Base-by-base conservation (phyloP, 2,113 vertebrate genomes). In the Pteronura brasiliensis region DNA sequence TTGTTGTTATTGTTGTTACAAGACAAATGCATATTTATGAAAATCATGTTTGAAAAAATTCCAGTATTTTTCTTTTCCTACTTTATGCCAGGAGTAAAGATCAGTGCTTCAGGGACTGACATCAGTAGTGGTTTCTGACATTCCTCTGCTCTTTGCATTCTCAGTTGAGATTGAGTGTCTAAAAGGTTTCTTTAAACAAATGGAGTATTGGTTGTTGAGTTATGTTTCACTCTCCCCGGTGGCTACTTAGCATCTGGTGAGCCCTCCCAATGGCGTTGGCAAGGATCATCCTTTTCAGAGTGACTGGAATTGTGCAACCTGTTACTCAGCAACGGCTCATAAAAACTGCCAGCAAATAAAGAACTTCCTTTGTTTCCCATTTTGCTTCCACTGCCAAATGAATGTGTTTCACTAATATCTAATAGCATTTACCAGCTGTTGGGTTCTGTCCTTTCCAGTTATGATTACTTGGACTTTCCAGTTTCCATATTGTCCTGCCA, bases 361-460 rank as follows among this genome's bases (percentile, higher is more conserved):
- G 61, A 76, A 55, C 90, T 89, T 12, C 31, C 96, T 61, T 94
- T 84, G 5, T 55, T 97, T 93, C 13, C 61, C 87, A 61, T 92
- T 97, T 79, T 94, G 34, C 57, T 95, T 96, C 81, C 83, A 74
- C 71, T 96, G 74, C 86, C 93, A 96, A 27, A 42, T 85, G 93
- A 98, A 71, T 29, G 59, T 17, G 79, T 18, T 52, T 94, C 71
- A 93, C n/a, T 93, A 95, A 71, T 96, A 93, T 97, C 49, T 93
- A 83, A 95, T 20, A 94, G 61, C 52, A 29, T 86, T 98, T 95
- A 88, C 65, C 93, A 61, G 18, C 29, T 95, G 59, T 11, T 97
- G 11, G 55, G 1, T 2, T 97, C 84, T 98, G 9, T 89, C 94
- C 34, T 96, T 65, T 74, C 79, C 90, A 59, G 8, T 72, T 77